phyloP scores from a whole-genome alignment of 2,113 vertebrate genomes.

The Tragelaphus scriptus region DNA sequence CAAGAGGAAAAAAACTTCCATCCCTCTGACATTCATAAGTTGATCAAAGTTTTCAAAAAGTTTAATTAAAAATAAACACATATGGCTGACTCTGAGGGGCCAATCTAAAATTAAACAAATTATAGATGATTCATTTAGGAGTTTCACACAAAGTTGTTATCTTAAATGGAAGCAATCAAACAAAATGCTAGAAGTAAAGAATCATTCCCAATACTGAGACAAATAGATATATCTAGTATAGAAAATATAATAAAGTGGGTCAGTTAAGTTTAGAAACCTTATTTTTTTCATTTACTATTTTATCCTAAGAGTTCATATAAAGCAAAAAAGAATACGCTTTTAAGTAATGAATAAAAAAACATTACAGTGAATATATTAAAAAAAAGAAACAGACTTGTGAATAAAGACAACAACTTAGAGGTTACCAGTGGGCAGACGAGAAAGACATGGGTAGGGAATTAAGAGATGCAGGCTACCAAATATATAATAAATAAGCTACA shows the following conservation, averaged over 20 bases:
- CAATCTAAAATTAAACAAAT: slow-evolving; percentile 59
- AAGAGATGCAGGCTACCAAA: not conserved
- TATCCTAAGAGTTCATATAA: slow-evolving; percentile 17
- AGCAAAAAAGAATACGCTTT: slow-evolving; percentile 29
- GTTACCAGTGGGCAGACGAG: not conserved
- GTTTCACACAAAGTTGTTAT: slow-evolving; percentile 22
- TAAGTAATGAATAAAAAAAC: slow-evolving; percentile 26
- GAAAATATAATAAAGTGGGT: slow-evolving; percentile 15
- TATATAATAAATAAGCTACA: not conserved
- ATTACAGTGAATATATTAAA: not conserved
- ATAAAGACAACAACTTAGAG: not conserved
- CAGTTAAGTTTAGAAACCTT: not conserved
- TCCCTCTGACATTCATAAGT: slow-evolving; percentile 12
- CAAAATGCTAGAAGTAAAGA: slow-evolving; percentile 16
- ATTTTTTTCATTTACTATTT: not conserved
- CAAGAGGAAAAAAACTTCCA: not conserved
- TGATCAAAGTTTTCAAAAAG: slow-evolving; percentile 39
- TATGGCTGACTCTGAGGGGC: slow-evolving; percentile 5
- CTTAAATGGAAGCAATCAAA: slow-evolving; percentile 29
- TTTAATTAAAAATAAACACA: not conserved
- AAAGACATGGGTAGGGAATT: not conserved
- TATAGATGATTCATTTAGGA: not conserved
- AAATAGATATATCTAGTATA: not conserved
- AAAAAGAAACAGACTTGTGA: not conserved
- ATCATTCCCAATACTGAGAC: slow-evolving; percentile 8